These are phyloP conservation scores for human DNA, from an alignment of 2,113 vertebrate species.

Conservation along the genomic window GRCh38 chr20:987001-987500, in stretches of 20 bases:
- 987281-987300: neutral
- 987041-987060: neutral
- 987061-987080: neutral
- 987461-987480: neutral
- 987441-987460: neutral
- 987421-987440: neutral
- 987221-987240: neutral
- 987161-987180: neutral
- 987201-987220: neutral
- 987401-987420: neutral
- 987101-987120: neutral
- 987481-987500: neutral
- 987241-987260: neutral
- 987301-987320: neutral
- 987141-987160: neutral
- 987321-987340: neutral
- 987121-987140: neutral
- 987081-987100: neutral
- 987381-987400: neutral
- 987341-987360: neutral
- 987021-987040: neutral
- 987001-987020: neutral
- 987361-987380: no score
- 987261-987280: neutral
- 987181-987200: neutral